Base-by-base conservation (phyloP, 2,888 invertebrate genomes). In the Eubasilissa splendida region DNA sequence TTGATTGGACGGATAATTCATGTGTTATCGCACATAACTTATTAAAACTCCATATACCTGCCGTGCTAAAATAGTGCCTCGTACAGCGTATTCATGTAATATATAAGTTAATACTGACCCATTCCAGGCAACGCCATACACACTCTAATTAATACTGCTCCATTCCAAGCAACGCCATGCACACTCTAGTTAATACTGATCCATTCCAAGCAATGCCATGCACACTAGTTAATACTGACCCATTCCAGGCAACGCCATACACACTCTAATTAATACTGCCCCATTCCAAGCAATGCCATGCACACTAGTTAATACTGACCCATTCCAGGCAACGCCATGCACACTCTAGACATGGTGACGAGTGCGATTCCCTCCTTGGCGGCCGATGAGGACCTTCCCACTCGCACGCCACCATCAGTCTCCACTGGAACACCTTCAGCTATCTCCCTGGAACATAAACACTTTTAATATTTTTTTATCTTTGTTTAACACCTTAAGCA, bases 121-220 rank as follows among this genome's bases (percentile, higher is more conserved):
- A 99, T 98, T 87, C 97, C 97, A 9, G 99, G 99, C 42, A 94
- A 87, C 0, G 98, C 98, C 99, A 99, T 99, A 76, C 93, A 88
- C 80, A 98, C 93, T 85, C 99, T 91, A 76, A 98, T 22, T 22
- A 22, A 22, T 22, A 22, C 22, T 22, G 22, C 0, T 1, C 22
- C 1, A 22, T 22, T 22, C 1, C 22, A 22, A 1, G 22, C 22
- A 22, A 22, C 0, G 22, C 22, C 22, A 22, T 22, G 11, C 12
- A 14, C 22, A 75, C 42, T 42, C 12, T 50, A 53, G 56, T 70
- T n/a, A 74, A 73, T 83, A 91, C 92, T 89, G 89, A 98, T 98
- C 93, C 97, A 99, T 98, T 87, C 97, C 97, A 9, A 99, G 99
- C 42, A 94, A 87, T 0, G 98, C 98, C 99, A 99, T 99, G 76